Evolutionary conservation across 2,113 vertebrate genomes (phyloP), one percentile per base, ranked within the genome.

Genomic region (Peromyscus californicus): DNA sequence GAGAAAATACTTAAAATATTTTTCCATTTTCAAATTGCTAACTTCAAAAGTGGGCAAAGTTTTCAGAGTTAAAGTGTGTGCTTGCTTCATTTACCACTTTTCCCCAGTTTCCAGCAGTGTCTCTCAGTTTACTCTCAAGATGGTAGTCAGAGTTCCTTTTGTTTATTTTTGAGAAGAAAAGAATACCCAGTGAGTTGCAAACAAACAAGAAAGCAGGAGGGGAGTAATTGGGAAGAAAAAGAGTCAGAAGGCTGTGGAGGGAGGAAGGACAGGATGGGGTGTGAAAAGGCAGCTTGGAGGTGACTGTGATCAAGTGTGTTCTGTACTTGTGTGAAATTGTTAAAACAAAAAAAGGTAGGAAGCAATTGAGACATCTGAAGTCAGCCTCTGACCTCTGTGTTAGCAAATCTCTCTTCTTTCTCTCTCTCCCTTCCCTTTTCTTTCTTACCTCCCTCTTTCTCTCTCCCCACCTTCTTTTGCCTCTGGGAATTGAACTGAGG

Each of bases 31-130:
- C 69, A 90, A 80, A 76, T 79, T 74, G 24, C 22, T 74, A 48
- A 61, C 76, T 84, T 84, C 45, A 94, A 76, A 76, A 90, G 85
- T 67, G 92, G 69, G 26, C 75, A 26, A 72, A 65, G 3, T 6
- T 93, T 90, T 94, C 83, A 57, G 57, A 83, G 51, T 83, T 83
- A 59, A 87, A 93, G 19, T 48, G 69, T 45, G 29, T 74, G 39
- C 33, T 80, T 78, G 89, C 24, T 89, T 26, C 57, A 63, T 4
- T 63, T 95, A 45, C 21, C 84, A 90, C 31, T 78, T 74, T 87
- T 76, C 87, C 70, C 16, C 26, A 29, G 59, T 88, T 36, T 19
- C 36, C 16, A 72, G 61, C 39, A 76, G 16, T 75, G 29, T 92
- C 33, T 86, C 16, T 79, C 4, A 31, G 39, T 84, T 75, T 24